Conservation (phyloP, 2,113 vertebrate species). For the Vicugna pacos region DNA sequence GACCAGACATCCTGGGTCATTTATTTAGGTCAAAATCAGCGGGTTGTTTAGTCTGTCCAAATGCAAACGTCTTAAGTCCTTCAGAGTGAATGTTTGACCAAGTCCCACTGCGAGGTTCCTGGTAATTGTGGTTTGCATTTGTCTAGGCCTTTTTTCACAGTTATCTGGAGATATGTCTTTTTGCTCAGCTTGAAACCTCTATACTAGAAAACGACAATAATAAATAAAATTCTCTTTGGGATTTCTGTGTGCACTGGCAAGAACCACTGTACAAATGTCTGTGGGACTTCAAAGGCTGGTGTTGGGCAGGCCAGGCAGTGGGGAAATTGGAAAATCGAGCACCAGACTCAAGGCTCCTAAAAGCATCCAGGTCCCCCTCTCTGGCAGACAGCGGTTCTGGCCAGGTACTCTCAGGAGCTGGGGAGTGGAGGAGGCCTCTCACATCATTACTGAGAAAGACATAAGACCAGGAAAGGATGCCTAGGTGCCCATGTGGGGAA, state of each 20-base stretch:
- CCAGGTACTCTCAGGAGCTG: not conserved
- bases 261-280: not conserved
- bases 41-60: conserved; percentile 58
- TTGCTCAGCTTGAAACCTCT: conserved; percentile 64
- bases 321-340: not conserved
- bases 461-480: not conserved
- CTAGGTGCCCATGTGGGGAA: not conserved
- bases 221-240: not conserved
- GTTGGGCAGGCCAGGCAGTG: not conserved
- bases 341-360: not conserved
- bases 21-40: conserved; percentile 74
- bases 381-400: not conserved
- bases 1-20: conserved; percentile 67
- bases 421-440: not conserved
- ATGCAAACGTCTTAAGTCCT: conserved; percentile 60
- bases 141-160: conserved; percentile 33
- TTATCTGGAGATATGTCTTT: conserved; percentile 47
- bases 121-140: conserved; percentile 55
- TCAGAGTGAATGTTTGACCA: conserved; percentile 16
- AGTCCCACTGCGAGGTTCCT: conserved; percentile 62
- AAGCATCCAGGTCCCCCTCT: not conserved
- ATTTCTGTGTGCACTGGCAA: not conserved
- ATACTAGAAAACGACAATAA: conserved; percentile 41
- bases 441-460: not conserved
- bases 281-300: not conserved